Percentiles rank a stretch among this genome's conserved stretches.
phyloP scores from a whole-genome alignment of 1,140 invertebrate genomes.

The Heliothis subflexa region DNA sequence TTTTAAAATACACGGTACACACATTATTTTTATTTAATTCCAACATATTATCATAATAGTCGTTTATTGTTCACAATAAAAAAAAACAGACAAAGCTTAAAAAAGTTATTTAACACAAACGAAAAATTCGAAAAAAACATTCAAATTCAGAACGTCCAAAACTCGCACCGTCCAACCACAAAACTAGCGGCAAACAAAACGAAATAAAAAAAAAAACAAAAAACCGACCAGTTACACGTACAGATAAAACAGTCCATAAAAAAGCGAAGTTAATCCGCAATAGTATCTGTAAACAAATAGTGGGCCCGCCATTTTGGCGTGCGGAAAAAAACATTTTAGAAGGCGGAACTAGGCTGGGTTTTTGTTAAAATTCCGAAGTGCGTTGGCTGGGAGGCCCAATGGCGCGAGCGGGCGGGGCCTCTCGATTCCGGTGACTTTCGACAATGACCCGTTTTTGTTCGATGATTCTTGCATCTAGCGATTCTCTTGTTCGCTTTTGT shows the following conservation, averaged over 20 bases:
- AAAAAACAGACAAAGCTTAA: neutral
- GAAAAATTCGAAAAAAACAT: slow-evolving; percentile 10
- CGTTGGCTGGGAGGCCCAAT: slow-evolving; percentile 74
- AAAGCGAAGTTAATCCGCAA: slow-evolving; percentile 39
- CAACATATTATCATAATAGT: too few relatives aligned
- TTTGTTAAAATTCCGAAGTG: slow-evolving; percentile 82
- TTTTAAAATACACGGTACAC: too few relatives aligned
- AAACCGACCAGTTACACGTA: neutral
- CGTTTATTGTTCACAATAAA: neutral
- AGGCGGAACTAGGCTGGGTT: slow-evolving; percentile 84
- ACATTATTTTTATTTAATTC: too few relatives aligned
- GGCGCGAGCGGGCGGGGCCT: slow-evolving; percentile 80
- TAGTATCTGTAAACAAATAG: slow-evolving; percentile 61
- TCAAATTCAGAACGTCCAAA: slow-evolving; percentile 31
- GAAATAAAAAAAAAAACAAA: slow-evolving; percentile 6
- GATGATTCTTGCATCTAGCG: slow-evolving; percentile 55
- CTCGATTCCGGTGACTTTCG: slow-evolving; percentile 82
- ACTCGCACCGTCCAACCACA: neutral
- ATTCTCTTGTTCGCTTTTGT: slow-evolving; percentile 24
- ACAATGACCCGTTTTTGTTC: slow-evolving; percentile 77
- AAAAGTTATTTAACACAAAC: neutral
- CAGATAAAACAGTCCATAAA: slow-evolving; percentile 37
- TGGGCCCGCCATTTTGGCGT: slow-evolving; percentile 80
- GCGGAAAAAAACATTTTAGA: slow-evolving; percentile 84
- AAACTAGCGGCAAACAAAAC: slow-evolving; percentile 10